phyloP scores from a whole-genome alignment of 2,797 vertebrate genomes.

The Enteromius afrohamiltoni region DNA sequence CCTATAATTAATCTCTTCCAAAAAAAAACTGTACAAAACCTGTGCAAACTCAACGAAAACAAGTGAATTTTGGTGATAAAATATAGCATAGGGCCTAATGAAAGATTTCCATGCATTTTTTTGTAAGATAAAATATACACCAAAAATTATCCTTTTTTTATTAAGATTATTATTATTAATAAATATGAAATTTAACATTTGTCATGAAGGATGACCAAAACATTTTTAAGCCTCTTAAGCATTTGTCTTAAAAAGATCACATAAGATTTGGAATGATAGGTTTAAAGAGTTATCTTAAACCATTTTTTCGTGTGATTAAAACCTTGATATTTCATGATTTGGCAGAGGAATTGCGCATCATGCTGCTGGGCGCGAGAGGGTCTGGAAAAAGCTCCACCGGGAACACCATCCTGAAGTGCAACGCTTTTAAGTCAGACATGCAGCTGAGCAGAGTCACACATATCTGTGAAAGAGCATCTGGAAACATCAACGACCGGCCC shows the following conservation, averaged over 20 bases:
- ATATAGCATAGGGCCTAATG: neutral
- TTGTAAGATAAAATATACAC: neutral
- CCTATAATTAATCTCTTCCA: neutral
- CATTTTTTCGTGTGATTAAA: neutral
- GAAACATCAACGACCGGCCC: conserved; percentile 27
- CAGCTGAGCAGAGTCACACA: conserved; percentile 63
- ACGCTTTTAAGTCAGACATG: conserved; percentile 65
- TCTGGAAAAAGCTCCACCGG: conserved; percentile 69
- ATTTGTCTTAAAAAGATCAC: neutral
- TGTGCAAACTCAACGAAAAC: neutral
- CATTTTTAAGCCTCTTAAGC: neutral
- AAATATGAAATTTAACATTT: neutral
- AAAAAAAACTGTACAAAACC: neutral
- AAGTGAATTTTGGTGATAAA: neutral
- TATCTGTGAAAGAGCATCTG: conserved; percentile 59
- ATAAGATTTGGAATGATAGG: neutral
- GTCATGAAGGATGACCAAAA: neutral
- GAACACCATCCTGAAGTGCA: conserved; percentile 68
- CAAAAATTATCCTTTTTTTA: neutral
- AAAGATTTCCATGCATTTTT: neutral
- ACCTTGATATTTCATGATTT: neutral
- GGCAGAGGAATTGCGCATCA: conserved; percentile 64
- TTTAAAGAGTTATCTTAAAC: neutral
- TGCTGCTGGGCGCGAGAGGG: conserved; percentile 70
- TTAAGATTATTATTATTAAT: no score